Percentiles rank a stretch among this genome's conserved stretches.
Conservation (phyloP, 2,113 vertebrate species). For the Cheirogaleus medius region DNA sequence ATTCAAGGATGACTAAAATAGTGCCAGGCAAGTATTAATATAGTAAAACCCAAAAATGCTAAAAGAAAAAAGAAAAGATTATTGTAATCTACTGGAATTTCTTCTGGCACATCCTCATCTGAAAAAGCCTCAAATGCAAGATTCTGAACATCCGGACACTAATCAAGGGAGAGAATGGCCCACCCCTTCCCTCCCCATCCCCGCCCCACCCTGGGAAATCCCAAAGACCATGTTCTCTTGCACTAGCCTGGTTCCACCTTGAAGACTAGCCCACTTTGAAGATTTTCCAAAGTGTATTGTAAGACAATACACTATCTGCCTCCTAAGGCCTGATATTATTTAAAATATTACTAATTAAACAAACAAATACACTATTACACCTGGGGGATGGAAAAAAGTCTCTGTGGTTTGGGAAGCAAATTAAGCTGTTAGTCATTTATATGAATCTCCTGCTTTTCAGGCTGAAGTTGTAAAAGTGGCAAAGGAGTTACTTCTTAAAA, state of each 20-base stretch:
- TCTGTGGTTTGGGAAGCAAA: conserved; percentile 45
- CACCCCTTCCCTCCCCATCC: accelerated
- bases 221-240: background rate
- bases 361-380: conserved; percentile 57
- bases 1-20: background rate
- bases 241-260: background rate
- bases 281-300: conserved; percentile 34
- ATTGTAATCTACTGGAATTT: background rate
- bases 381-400: background rate
- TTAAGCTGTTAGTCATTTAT: conserved; percentile 56
- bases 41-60: background rate
- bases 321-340: conserved; percentile 36
- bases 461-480: conserved; percentile 45
- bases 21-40: background rate
- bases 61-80: background rate
- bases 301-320: background rate
- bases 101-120: background rate
- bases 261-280: background rate
- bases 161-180: background rate
- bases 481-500: conserved; percentile 9
- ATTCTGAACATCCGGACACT: background rate
- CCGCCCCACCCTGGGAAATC: background rate
- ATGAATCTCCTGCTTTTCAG: conserved; percentile 5
- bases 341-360: conserved; percentile 26
- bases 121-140: background rate